These are phyloP conservation scores for Pantherophis vulpinus DNA, from an alignment of 2,797 vertebrate genomes.

Conservation along the genomic window DNA sequence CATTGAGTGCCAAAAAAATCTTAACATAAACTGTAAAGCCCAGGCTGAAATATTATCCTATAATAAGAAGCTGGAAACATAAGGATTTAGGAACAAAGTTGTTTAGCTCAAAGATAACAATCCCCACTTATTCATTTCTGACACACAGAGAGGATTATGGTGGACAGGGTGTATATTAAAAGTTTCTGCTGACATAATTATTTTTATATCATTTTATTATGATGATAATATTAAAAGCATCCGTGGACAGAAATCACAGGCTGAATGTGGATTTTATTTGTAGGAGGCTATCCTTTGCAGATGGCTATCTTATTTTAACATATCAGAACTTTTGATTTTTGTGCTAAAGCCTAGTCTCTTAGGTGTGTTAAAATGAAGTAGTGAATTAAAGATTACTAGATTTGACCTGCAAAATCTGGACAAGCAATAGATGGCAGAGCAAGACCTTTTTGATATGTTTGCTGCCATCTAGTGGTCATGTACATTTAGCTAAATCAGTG, in stretches of 20 bases:
- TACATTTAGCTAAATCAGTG: background rate
- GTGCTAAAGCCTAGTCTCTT: background rate
- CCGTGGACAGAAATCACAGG: background rate
- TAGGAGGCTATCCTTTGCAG: background rate
- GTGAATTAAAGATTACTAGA: background rate
- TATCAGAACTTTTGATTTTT: background rate
- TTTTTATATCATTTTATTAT: background rate
- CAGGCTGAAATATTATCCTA: background rate
- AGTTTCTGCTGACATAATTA: background rate
- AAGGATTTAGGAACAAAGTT: background rate
- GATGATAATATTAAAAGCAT: background rate
- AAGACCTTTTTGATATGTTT: background rate
- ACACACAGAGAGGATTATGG: background rate
- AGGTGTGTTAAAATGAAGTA: background rate
- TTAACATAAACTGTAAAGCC: background rate
- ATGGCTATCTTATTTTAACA: background rate
- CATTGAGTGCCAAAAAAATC: background rate
- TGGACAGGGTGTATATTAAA: background rate
- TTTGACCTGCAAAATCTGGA: background rate
- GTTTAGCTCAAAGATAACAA: background rate
- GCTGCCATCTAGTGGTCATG: background rate
- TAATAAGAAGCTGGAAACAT: background rate
- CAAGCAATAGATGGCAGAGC: background rate
- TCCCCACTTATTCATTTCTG: background rate
- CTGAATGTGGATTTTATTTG: background rate